Conservation (phyloP, 2,888 invertebrate species). For the Eupithecia tripunctaria region DNA sequence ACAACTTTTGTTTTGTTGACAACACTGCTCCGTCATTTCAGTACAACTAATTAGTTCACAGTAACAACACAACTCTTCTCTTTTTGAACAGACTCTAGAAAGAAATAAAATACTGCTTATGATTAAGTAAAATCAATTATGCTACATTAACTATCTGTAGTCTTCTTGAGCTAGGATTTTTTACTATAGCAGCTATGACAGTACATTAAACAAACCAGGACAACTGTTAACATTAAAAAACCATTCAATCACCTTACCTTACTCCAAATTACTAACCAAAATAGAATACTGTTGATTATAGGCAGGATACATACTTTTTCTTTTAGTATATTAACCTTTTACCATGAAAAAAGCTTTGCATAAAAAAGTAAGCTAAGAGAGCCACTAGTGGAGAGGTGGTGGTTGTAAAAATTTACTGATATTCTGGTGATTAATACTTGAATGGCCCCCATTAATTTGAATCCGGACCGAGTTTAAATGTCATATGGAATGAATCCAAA, state of each 20-base stretch:
- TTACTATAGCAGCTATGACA: not conserved
- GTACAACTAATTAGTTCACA: too few relatives aligned
- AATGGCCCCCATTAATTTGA: not conserved
- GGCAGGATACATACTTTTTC: slow-evolving; percentile 12
- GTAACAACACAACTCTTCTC: too few relatives aligned
- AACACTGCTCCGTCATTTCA: too few relatives aligned
- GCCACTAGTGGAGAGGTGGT: too few relatives aligned
- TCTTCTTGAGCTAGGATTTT: not conserved
- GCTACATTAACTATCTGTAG: not conserved
- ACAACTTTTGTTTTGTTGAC: too few relatives aligned
- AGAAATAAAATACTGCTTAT: not conserved
- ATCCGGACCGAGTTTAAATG: not conserved
- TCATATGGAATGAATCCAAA: not conserved
- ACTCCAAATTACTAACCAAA: not conserved
- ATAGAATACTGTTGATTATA: slow-evolving; percentile 9
- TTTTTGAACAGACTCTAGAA: too few relatives aligned
- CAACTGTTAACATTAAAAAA: not conserved
- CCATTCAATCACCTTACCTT: slow-evolving; percentile 2
- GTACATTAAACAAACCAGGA: not conserved
- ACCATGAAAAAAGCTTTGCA: too few relatives aligned
- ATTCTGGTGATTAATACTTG: not conserved
- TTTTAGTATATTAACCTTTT: not conserved
- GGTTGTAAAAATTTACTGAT: not conserved
- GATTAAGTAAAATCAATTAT: not conserved
- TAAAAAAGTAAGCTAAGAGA: too few relatives aligned